Evolutionary conservation across 2,113 vertebrate species (phyloP), one percentile per base, ranked within the genome.

Genomic region (Ailuropoda melanoleuca): DNA sequence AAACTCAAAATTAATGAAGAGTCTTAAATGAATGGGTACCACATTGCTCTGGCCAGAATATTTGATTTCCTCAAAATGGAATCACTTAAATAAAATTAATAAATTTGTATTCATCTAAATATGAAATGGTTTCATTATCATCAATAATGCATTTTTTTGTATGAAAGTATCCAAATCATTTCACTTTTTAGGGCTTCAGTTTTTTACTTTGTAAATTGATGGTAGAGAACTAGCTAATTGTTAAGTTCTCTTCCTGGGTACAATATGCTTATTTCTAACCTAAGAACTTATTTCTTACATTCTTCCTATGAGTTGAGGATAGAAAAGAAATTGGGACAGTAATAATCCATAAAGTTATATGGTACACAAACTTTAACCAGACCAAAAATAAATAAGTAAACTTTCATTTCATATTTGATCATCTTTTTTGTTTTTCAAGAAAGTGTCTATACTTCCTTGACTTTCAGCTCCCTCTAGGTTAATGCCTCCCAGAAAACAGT

Each of bases 71-170:
- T 86, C 1, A 89, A 84, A 17, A 64, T 4, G 9, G 8, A 31
- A 81, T 37, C 66, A 83, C 55, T 72, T 95, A 85, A 84, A 43
- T 80, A 81, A 88, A 97, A 94, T 26, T 21, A 29, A 31, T 62
- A 9, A 46, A 75, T 48, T 68, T 58, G 0, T 48, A 70, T 62
- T 89, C 24, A 8, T 58, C 17, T 12, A 96, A 90, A 82, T 56
- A 50, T 53, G 1, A 55, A 92, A 46, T 66, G 58, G 0, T 64
- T 18, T 93, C 14, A 68, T 48, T 50, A 70, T 11, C 31, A 78
- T 68, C 8, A 78, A 53, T 74, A 75, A 66, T 43, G 5, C 3
- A 74, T 77, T 53, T 86, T 26, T 87, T 87, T 91, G 31, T 21
- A 23, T 60, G 4, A 50, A 92, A 72, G 6, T 37, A 92, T 78